Evolutionary conservation across 2,113 vertebrate species (phyloP), one percentile per base, ranked within the genome.

Genomic region (Pipra filicauda): DNA sequence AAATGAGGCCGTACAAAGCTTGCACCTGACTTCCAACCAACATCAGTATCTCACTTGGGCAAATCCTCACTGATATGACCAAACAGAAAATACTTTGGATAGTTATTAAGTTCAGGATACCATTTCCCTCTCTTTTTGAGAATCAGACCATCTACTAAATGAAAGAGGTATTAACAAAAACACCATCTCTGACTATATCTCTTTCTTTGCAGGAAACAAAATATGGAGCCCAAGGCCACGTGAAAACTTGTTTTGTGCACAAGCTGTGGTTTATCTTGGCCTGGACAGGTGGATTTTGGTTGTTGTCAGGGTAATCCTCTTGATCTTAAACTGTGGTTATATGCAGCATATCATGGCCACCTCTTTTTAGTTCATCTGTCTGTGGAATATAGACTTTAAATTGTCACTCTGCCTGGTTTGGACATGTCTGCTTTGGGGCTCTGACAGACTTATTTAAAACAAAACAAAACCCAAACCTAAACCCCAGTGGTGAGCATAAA

Each of bases 141-240:
- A 22, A 41, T 37, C 15, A 65, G 41, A 5, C 7, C 10, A 48
- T 44, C 7, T 20, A 14, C 30, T 33, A n/a, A 75, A 61, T 37
- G 28, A 59, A 64, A 31, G 2, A 35, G 12, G 44, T 26, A 7
- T 8, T 26, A 64, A 5, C 33, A 61, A 65, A 71, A 43, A 1
- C 3, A 4, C 30, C 0, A 11, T 23, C 12, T 88, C 28, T 64
- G 21, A 2, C 35, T 67, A 0, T 7, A 19, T n/a, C 2, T 79
- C 7, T 12, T 51, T 52, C 17, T 64, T 7, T 43, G 12, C 16
- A 88, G 21, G n/a, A 49, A 55, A 57, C 28, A 4, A 46, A 59
- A 59, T 49, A 4, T 2, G 41, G 13, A 79, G 14, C 8, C 23
- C 3, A 51, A 65, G 24, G 5, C 5, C 31, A 3, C 3, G 7